A percentile compares a stretch with the other conserved stretches of the same genome.
These are phyloP conservation scores for Acanthopagrus latus DNA, from an alignment of 2,797 vertebrate genomes.

Conservation along the genomic window DNA sequence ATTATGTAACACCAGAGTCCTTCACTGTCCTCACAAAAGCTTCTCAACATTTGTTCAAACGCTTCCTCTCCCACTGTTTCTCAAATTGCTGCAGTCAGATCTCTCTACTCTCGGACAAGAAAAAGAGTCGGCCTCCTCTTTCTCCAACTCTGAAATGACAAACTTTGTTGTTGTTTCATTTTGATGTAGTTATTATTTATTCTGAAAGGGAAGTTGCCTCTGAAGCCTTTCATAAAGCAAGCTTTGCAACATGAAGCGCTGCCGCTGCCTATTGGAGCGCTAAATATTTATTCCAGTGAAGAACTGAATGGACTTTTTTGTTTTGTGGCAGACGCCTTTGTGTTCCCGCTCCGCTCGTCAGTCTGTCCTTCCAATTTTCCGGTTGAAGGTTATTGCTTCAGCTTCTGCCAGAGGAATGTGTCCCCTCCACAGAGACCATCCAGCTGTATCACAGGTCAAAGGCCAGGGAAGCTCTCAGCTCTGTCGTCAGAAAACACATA, in stretches of 20 bases:
- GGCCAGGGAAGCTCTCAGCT: conserved; percentile 51
- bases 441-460: conserved; percentile 64
- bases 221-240: conserved; percentile 17
- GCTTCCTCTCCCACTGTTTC: conserved; percentile 24
- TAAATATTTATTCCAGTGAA: conserved; percentile 28
- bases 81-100: conserved; percentile 19
- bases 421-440: conserved; percentile 48
- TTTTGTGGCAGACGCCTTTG: conserved; percentile 31
- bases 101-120: conserved; percentile 7
- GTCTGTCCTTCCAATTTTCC: conserved; percentile 10
- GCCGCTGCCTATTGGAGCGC: conserved; percentile 23
- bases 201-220: conserved; percentile 10
- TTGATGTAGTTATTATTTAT: conserved; percentile 31
- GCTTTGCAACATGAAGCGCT: conserved; percentile 6
- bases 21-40: conserved; percentile 31
- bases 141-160: conserved; percentile 14
- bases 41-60: conserved; percentile 33
- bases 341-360: not conserved
- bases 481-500: conserved; percentile 55
- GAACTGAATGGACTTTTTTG: conserved; percentile 53
- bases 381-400: conserved; percentile 18
- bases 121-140: not conserved
- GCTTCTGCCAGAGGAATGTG: conserved; percentile 56
- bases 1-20: conserved; percentile 33
- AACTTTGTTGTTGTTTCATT: conserved; percentile 23